Evolutionary conservation across 2,113 vertebrate genomes (phyloP), one percentile per base, ranked within the genome.

Genomic region (Psophia crepitans): DNA sequence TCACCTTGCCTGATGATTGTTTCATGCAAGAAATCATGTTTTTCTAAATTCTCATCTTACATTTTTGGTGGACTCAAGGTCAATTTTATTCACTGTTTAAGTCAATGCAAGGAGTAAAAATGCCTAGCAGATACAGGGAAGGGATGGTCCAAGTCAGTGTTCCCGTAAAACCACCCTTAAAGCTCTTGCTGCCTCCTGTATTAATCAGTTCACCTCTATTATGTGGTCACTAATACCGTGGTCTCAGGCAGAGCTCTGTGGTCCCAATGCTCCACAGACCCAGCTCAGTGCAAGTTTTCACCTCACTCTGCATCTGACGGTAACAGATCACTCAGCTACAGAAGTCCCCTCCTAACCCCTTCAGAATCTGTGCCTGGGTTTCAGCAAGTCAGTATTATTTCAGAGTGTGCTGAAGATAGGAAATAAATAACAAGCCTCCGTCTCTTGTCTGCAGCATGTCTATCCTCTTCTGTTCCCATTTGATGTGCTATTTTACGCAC

Each of bases 401-500:
- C 88, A 78, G 90, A 88, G 77, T 33, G 49, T 74, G 92, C 41
- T 89, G 88, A 95, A 97, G 95, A 95, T 49, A 89, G 90, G 95
- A 97, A 97, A 97, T 95, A 97, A 97, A 98, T 93, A 97, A 96
- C 96, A 97, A 96, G 94, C 94, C 93, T 81, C 85, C 53, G 26
- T 75, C 95, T 96, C 97, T 95, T 97, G 96, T 97, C 96, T 97
- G 69, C 75, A 91, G 78, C 90, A 65, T 91, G 95, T 96, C 97
- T 97, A 87, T 95, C 95, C 97, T 98, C 96, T 97, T 87, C 97
- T 98, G 96, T 97, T 97, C 97, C 65, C 12, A 8, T 96, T 96
- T 96, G 96, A 98, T 97, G 98, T 98, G 98, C 96, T 97, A 98
- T 97, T 98, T 98, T 98, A 97, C 60, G 92, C 98, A 97, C 96